Conservation (phyloP, 2,888 invertebrate species). For the Sinohyriopsis cumingii region DNA sequence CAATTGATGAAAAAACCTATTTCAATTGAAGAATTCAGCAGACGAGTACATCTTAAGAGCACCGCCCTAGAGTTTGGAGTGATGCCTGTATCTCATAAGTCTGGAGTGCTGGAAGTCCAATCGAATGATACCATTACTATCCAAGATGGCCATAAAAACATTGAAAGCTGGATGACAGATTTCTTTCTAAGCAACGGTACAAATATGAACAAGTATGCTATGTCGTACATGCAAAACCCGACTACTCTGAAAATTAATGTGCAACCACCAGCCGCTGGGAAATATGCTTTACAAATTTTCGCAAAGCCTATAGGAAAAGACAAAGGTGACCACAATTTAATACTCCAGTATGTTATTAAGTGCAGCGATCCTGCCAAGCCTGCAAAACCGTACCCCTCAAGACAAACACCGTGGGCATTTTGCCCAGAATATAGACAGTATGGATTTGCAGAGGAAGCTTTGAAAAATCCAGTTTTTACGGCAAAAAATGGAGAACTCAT, state of each 20-base stretch:
- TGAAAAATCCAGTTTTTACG: background rate
- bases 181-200: too few species aligned
- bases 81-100: slow-evolving; percentile 10
- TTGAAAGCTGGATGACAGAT: background rate
- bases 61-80: slow-evolving; percentile 8
- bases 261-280: too few species aligned
- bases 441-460: slow-evolving; percentile 13
- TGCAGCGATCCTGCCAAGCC: background rate
- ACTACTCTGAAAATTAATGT: too few species aligned
- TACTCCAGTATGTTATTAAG: slow-evolving; percentile 6
- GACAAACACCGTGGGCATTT: slow-evolving; percentile 10
- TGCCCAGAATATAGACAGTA: slow-evolving; percentile 9
- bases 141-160: background rate
- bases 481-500: slow-evolving; percentile 12
- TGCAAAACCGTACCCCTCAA: slow-evolving; percentile 6
- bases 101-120: slow-evolving; percentile 4
- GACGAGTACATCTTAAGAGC: slow-evolving; percentile 6
- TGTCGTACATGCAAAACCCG: too few species aligned
- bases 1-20: slow-evolving; percentile 38
- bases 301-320: too few species aligned
- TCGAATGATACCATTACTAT: slow-evolving; percentile 8
- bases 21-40: slow-evolving; percentile 16
- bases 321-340: too few species aligned
- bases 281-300: too few species aligned
- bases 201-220: too few species aligned